Conservation (phyloP, 2,797 vertebrate species). For the Stomatorhinus walkeri region DNA sequence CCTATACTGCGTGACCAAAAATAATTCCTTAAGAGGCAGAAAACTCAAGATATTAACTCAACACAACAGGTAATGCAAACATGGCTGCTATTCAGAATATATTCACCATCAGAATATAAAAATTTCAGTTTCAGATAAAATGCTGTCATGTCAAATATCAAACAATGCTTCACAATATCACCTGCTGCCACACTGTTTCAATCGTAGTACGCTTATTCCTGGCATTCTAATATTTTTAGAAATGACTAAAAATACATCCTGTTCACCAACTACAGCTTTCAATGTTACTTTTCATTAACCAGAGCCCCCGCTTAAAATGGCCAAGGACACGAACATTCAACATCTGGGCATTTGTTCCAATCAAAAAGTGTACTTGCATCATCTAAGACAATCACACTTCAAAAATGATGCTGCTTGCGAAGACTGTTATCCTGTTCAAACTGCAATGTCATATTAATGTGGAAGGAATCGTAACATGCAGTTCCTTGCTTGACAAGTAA, state of each 20-base stretch:
- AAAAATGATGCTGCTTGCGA: neutral
- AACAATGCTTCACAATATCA: constrained; percentile 4
- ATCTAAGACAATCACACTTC: neutral
- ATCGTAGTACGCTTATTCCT: neutral
- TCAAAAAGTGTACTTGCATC: neutral
- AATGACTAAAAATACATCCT: constrained; percentile 12
- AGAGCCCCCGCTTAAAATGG: neutral
- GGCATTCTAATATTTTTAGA: constrained; percentile 15
- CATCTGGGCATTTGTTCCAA: neutral
- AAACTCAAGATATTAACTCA: neutral
- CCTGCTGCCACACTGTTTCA: neutral
- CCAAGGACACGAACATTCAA: neutral
- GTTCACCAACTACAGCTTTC: constrained; percentile 11
- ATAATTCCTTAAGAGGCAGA: neutral
- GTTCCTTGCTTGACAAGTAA: neutral
- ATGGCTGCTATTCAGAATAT: neutral
- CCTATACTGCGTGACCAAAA: neutral
- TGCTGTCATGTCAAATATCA: neutral
- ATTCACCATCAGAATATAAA: neutral
- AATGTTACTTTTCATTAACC: neutral
- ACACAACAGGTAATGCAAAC: neutral
- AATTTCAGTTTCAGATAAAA: neutral
- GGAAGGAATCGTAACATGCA: neutral
- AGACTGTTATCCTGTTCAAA: neutral
- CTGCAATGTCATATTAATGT: neutral